Conservation (phyloP, 2,888 invertebrate genomes). For the Acronicta aceris region DNA sequence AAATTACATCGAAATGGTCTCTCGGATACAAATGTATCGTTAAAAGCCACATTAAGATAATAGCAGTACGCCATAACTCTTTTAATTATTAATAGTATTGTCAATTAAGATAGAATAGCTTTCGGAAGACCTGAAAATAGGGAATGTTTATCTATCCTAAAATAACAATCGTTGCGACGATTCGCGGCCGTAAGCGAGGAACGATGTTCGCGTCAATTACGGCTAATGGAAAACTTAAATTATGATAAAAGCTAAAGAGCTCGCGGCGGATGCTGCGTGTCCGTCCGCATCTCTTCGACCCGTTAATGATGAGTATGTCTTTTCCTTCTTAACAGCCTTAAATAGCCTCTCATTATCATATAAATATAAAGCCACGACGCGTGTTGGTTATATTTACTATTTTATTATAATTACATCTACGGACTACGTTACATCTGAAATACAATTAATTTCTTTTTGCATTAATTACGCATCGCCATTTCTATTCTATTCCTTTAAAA, state of each 20-base stretch:
- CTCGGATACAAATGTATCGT: slow-evolving; percentile 83
- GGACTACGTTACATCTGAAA: too few relatives aligned
- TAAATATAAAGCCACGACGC: slow-evolving; percentile 9
- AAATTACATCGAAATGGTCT: slow-evolving; percentile 82
- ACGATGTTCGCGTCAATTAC: slow-evolving; percentile 89
- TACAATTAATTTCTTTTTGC: not conserved
- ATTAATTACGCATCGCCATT: not conserved
- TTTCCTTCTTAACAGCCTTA: slow-evolving; percentile 41
- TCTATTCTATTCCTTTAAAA: too few relatives aligned
- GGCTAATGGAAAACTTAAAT: slow-evolving; percentile 89
- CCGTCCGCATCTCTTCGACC: slow-evolving; percentile 62
- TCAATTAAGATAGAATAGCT: slow-evolving; percentile 83
- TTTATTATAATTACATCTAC: not conserved
- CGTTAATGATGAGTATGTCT: slow-evolving; percentile 58
- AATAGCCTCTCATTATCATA: slow-evolving; percentile 17
- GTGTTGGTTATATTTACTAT: not conserved
- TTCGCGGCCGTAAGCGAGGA: slow-evolving; percentile 86
- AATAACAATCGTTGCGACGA: slow-evolving; percentile 83
- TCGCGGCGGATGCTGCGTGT: slow-evolving; percentile 77
- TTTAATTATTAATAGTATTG: slow-evolving; percentile 86
- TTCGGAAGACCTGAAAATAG: slow-evolving; percentile 82
- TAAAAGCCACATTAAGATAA: slow-evolving; percentile 87
- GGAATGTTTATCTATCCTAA: slow-evolving; percentile 86
- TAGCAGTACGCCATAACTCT: slow-evolving; percentile 85
- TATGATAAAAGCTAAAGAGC: slow-evolving; percentile 88